Conservation (phyloP, 2,888 invertebrate species). For the Auanema sp. region DNA sequence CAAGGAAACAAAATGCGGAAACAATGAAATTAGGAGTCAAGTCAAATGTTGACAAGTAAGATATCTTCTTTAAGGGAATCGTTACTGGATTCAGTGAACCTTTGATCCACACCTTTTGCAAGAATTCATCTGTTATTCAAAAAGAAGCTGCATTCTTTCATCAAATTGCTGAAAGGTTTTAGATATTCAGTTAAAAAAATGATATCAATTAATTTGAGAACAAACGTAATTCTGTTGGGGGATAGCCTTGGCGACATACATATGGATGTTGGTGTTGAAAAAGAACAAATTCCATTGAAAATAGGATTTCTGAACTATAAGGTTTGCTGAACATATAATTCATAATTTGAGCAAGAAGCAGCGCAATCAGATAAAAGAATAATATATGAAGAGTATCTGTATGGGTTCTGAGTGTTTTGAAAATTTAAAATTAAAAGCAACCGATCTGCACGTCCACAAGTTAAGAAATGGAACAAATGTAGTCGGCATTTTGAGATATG, state of each 20-base stretch:
- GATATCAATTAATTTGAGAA: constrained; percentile 64
- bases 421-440: no score
- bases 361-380: no score
- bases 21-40: no score
- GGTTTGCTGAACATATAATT: no score
- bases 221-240: constrained; percentile 85
- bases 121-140: constrained; percentile 80
- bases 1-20: no score
- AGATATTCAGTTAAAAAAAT: background rate
- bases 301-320: constrained; percentile 82
- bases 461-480: no score
- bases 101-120: constrained; percentile 89
- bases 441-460: no score
- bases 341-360: no score
- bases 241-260: constrained; percentile 87
- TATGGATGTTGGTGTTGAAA: constrained; percentile 85
- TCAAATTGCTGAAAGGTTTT: constrained; percentile 55
- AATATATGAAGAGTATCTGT: no score
- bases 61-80: constrained; percentile 62
- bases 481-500: no score
- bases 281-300: constrained; percentile 73
- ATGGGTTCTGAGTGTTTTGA: no score
- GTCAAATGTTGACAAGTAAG: no score
- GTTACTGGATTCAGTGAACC: constrained; percentile 74
- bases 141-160: constrained; percentile 76